Base-by-base conservation (phyloP, 92 coral and sea anemone genomes). In the Meandrina meandrites region DNA sequence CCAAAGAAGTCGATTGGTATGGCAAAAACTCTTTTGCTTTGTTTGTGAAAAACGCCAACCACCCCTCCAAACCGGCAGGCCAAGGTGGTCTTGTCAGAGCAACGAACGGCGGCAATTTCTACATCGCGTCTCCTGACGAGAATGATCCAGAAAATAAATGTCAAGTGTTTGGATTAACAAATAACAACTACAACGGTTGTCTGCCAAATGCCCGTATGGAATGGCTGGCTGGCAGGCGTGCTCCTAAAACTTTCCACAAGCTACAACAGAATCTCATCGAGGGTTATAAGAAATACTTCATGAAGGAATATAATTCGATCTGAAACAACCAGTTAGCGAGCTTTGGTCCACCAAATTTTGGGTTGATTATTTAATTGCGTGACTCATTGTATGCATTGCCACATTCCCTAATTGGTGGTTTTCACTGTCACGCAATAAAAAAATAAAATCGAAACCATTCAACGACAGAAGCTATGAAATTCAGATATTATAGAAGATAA, bases 1-100 rank as follows among this genome's bases (percentile, higher is more conserved):
- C 36, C 5, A 83, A 45, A 75, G 78, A 88, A 28, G 36, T 83
- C 28, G 91, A 88, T 45, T 88, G 91, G 91, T 88, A 76, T 67
- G 91, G 88, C 21, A 83, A 88, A 74, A 35, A 24, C 40, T 76
- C 88, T 4, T 77, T n/a, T 60, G 58, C 72, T 17, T 45, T 82
- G 75, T 78, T 79, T 16, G 74, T 54, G 40, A 53, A 32, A 48
- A 60, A 88, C 81, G 78, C 69, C 28, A 32, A 28, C 14, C 91
- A 84, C 37, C 72, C 88, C 4, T 82, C 91, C 22, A 88, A 88
- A 31, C 91, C 91, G 17, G 77, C 32, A 21, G 86, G 68, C 18
- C 76, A 8, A 35, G 54, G 42, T 0, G 69, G 69, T 24, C 30
- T 62, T 22, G 69, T 62, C 10, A 22, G 69, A 24, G 69, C 69